phyloP scores from a whole-genome alignment of 2,888 invertebrate species.

The Marronus borbonicus region DNA sequence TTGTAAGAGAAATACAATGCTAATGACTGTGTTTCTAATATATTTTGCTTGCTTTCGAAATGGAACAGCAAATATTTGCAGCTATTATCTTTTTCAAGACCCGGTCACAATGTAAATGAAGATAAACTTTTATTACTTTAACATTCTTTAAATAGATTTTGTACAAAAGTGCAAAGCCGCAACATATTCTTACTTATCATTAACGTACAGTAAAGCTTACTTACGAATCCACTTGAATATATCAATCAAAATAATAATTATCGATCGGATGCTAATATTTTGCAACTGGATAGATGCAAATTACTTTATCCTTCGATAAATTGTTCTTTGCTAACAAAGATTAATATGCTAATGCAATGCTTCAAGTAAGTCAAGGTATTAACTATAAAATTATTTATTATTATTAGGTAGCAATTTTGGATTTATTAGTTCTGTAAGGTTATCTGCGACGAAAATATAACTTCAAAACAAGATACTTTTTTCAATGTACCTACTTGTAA shows the following conservation, averaged over 20 bases:
- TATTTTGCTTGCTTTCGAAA: background rate
- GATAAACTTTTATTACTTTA: constrained; percentile 4
- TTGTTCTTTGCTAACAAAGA: background rate
- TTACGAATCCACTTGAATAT: too few relatives aligned
- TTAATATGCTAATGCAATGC: background rate
- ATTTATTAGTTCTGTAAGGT: background rate
- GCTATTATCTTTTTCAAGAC: background rate
- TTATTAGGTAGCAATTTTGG: constrained; percentile 11
- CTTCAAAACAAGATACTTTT: too few relatives aligned
- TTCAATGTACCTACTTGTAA: too few relatives aligned
- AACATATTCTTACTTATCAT: too few relatives aligned
- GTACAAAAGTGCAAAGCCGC: background rate
- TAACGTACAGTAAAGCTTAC: too few relatives aligned
- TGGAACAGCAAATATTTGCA: constrained; percentile 9
- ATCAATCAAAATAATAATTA: background rate
- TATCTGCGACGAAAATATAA: background rate
- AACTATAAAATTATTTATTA: background rate
- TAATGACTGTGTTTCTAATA: background rate
- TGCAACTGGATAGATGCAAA: background rate
- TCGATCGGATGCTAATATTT: background rate
- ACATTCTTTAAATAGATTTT: constrained; percentile 7
- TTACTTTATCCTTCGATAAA: constrained; percentile 8
- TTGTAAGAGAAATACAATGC: too few relatives aligned
- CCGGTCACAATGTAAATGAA: background rate
- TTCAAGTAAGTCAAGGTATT: background rate